phyloP scores from a whole-genome alignment of 2,888 invertebrate genomes.

The Pristionchus maxplancki region DNA sequence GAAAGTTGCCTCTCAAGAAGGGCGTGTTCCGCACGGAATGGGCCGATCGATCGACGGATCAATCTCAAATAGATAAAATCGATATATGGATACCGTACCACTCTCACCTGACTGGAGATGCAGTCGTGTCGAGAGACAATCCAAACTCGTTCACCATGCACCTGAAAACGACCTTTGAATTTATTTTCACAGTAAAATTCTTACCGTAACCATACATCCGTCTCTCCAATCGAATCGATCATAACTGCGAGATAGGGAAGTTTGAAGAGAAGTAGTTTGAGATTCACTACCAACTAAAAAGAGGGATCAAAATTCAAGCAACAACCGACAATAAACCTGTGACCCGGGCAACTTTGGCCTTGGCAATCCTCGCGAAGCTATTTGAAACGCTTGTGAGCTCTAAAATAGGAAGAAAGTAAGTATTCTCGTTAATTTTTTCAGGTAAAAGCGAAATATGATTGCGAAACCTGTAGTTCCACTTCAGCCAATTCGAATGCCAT shows the following conservation, averaged over 20 bases:
- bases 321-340: constrained; percentile 81
- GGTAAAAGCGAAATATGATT: not conserved
- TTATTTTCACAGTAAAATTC: not conserved
- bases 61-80: constrained; percentile 8
- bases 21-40: constrained; percentile 86
- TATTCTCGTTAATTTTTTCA: not conserved
- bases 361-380: constrained; percentile 88
- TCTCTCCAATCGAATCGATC: constrained; percentile 90
- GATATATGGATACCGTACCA: constrained; percentile 78
- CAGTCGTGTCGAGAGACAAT: constrained; percentile 86
- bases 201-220: constrained; percentile 83
- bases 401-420: not conserved
- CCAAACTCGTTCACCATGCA: constrained; percentile 90
- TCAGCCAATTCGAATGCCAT: constrained; percentile 80
- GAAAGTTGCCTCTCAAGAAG: constrained; percentile 89
- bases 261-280: constrained; percentile 88
- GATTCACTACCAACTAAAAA: constrained; percentile 69
- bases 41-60: constrained; percentile 81
- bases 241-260: constrained; percentile 91
- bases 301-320: not conserved
- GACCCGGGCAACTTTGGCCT: constrained; percentile 84
- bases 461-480: constrained; percentile 86
- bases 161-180: constrained; percentile 80
- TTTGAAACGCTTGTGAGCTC: constrained; percentile 91
- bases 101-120: constrained; percentile 84